A percentile compares a stretch with the other conserved stretches of the same genome.
Evolutionary conservation across 92 coral and sea anemone genomes (phyloP).

Genomic region (Palythoa grandiflora): DNA sequence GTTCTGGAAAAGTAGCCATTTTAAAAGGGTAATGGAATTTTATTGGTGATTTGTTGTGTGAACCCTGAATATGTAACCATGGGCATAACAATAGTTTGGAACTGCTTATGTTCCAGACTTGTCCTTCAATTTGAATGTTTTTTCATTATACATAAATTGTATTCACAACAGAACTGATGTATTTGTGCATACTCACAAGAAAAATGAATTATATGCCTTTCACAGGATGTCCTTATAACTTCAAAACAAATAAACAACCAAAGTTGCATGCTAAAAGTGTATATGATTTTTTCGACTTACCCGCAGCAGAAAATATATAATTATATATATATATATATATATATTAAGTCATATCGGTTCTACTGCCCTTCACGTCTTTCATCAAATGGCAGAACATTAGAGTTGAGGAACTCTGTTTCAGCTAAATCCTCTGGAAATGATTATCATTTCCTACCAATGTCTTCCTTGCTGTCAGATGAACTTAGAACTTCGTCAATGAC

Average conservation of each 20-base stretch:
- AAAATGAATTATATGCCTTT: background rate
- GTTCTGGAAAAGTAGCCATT: slow-evolving; percentile 1
- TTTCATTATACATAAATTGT: slow-evolving; percentile 1
- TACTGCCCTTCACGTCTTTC: background rate
- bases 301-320: background rate
- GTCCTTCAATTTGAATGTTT: slow-evolving; percentile 2
- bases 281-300: background rate
- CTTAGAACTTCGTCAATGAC: no score
- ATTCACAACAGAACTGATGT: slow-evolving; percentile 7
- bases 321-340: no score
- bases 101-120: slow-evolving; percentile 5
- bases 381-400: background rate
- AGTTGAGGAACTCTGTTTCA: no score
- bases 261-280: slow-evolving; percentile 2
- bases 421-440: background rate
- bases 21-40: slow-evolving; percentile 1
- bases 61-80: background rate
- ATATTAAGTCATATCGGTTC: background rate
- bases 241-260: background rate
- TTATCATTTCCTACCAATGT: background rate
- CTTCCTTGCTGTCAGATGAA: no score
- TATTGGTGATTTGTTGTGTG: slow-evolving; percentile 1
- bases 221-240: slow-evolving; percentile 5
- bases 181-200: background rate
- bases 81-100: slow-evolving; percentile 5